Percentiles rank a stretch among this genome's conserved stretches.
phyloP scores from a whole-genome alignment of 2,888 invertebrate species.

The Sepioteuthis lessoniana region DNA sequence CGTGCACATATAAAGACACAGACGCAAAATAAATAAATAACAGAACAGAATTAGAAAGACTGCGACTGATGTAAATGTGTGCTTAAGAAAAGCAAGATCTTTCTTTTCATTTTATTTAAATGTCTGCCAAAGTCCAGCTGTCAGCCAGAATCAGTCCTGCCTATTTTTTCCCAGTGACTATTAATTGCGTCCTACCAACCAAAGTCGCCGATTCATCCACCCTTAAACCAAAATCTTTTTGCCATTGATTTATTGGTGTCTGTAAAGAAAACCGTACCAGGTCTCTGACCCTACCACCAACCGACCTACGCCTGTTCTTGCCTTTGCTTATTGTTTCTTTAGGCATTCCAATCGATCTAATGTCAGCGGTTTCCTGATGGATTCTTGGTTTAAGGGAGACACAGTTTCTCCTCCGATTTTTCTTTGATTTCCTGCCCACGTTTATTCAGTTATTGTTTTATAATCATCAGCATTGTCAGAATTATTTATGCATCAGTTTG shows the following conservation, averaged over 20 bases:
- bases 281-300: background rate
- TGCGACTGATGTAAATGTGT: background rate
- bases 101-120: background rate
- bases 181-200: slow-evolving; percentile 11
- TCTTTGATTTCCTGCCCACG: background rate
- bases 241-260: slow-evolving; percentile 33
- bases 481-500: background rate
- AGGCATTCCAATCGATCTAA: background rate
- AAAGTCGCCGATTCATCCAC: slow-evolving; percentile 8
- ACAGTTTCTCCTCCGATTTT: background rate
- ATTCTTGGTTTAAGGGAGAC: background rate
- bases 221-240: slow-evolving; percentile 33
- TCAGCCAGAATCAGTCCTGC: background rate
- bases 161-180: slow-evolving; percentile 17
- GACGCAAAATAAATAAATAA: background rate
- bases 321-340: background rate
- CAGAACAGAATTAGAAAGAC: background rate
- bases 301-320: background rate
- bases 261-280: background rate
- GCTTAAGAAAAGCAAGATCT: background rate
- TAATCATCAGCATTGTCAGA: background rate
- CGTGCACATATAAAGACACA: background rate
- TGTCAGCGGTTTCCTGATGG: slow-evolving; percentile 8
- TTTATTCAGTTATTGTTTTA: background rate
- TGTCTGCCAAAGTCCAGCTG: slow-evolving; percentile 23